Evolutionary conservation across 2,797 vertebrate species (phyloP), one percentile per base, ranked within the genome.

Genomic region (Hyperoplus lanceolatus): DNA sequence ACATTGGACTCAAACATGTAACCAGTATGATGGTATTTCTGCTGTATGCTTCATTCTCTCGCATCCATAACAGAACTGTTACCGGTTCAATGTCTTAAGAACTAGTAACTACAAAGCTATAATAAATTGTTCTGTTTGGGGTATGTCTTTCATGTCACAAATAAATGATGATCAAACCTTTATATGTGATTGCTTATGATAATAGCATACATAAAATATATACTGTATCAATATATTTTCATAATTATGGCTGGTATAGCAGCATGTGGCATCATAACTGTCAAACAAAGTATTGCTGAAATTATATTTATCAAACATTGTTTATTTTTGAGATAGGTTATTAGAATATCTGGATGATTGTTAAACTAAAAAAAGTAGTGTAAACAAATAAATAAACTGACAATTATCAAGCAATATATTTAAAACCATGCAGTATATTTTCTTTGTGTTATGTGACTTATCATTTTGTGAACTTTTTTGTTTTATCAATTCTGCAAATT

Each of bases 351-450:
- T 77, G 64, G 66, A 76, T 92, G 73, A 92, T 84, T 91, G 80
- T 90, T 75, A 55, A 86, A 82, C 74, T 71, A 80, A 67, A 63
- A 70, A 74, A 78, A 70, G 65, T 89, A 92, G 84, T 86, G 78
- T 78, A 67, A 75, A 78, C 84, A 85, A 90, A 93, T 89, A 85
- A 90, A 93, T 89, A 92, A 92, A 93, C 18, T 38, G 67, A 85
- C 93, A 89, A 93, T 93, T 94, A 94, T 94, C 79, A 85, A 92
- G 81, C 74, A 90, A 83, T 91, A 79, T 90, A 90, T 93, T 90
- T 86, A 77, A 92, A 90, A 87, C 81, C 77, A 84, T 82, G 87
- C 87, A 89, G 89, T 92, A 91, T 94, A 86, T 94, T 91, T 90
- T 90, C 79, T 88, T 83, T 80, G 87, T 89, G 79, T 81, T 53